A percentile compares a stretch with the other conserved stretches of the same genome.
Conservation (phyloP, 1,140 invertebrate genomes). For the Hypothenemus hampei region DNA sequence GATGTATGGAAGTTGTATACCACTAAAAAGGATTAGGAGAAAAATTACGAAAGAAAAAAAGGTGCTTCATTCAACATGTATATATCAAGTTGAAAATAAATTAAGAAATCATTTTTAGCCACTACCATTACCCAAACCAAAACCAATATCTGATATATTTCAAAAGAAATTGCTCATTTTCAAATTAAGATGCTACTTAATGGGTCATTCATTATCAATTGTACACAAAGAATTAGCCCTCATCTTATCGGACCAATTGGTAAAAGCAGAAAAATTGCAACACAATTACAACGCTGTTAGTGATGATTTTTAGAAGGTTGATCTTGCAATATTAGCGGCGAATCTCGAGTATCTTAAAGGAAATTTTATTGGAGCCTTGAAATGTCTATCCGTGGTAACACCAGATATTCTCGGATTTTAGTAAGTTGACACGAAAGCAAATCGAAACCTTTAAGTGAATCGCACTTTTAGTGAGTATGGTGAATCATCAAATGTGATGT, state of each 20-base stretch:
- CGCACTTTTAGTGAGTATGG: conserved; percentile 51
- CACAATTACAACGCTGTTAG: not conserved
- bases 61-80: conserved; percentile 14
- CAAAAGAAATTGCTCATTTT: conserved; percentile 55
- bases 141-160: conserved; percentile 51
- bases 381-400: conserved; percentile 58
- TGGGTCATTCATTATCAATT: conserved; percentile 50
- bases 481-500: conserved; percentile 63
- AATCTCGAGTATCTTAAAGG: conserved; percentile 67
- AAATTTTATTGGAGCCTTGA: conserved; percentile 63
- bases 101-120: conserved; percentile 14
- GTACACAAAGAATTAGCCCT: conserved; percentile 46
- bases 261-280: conserved; percentile 15
- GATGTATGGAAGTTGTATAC: conserved; percentile 47
- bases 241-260: conserved; percentile 32
- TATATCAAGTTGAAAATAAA: not conserved
- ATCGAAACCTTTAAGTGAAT: no score
- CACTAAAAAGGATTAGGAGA: conserved; percentile 41
- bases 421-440: conserved; percentile 40
- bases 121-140: conserved; percentile 27
- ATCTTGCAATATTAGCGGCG: conserved; percentile 61
- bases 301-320: conserved; percentile 49
- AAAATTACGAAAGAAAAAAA: conserved; percentile 46
- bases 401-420: conserved; percentile 48
- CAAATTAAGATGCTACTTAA: conserved; percentile 53